Conservation (phyloP, 2,113 vertebrate species). For the Oriolus oriolus region DNA sequence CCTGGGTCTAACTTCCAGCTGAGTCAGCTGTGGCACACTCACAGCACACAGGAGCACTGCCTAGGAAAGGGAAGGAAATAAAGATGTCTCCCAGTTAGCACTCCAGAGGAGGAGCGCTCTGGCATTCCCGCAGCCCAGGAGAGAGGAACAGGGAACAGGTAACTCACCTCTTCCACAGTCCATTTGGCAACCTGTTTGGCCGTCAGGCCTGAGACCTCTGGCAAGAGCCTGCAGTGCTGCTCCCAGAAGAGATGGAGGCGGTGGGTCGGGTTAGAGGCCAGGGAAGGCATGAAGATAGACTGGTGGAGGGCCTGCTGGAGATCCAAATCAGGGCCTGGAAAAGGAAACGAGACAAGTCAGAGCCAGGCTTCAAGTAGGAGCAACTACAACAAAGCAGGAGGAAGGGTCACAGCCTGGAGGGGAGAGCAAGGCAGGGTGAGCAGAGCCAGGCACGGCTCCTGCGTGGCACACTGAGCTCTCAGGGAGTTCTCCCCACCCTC, state of each 20-base stretch:
- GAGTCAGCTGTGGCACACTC: not conserved
- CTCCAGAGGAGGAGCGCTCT: not conserved
- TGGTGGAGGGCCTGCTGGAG: conserved; percentile 89
- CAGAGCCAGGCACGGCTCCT: not conserved
- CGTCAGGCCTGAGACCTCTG: conserved; percentile 84
- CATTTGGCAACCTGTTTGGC: conserved; percentile 87
- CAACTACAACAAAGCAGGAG: not conserved
- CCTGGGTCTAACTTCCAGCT: conserved; percentile 5
- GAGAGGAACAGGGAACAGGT: not conserved
- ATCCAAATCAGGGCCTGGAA: conserved; percentile 69
- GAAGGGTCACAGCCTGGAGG: not conserved
- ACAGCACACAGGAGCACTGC: not conserved
- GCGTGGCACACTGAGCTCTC: not conserved
- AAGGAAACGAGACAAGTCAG: not conserved
- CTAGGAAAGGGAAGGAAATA: not conserved
- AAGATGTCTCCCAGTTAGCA: not conserved
- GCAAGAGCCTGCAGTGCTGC: conserved; percentile 87
- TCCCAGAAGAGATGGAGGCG: conserved; percentile 88
- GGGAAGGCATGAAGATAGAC: conserved; percentile 86
- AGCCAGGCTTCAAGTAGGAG: not conserved
- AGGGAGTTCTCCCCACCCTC: not conserved
- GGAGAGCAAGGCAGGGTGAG: not conserved
- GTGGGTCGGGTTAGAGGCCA: conserved; percentile 77
- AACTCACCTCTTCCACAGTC: conserved; percentile 85
- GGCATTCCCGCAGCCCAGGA: not conserved